Evolutionary conservation across 2,888 invertebrate species (phyloP).

Genomic region (Leistus spinibarbis): DNA sequence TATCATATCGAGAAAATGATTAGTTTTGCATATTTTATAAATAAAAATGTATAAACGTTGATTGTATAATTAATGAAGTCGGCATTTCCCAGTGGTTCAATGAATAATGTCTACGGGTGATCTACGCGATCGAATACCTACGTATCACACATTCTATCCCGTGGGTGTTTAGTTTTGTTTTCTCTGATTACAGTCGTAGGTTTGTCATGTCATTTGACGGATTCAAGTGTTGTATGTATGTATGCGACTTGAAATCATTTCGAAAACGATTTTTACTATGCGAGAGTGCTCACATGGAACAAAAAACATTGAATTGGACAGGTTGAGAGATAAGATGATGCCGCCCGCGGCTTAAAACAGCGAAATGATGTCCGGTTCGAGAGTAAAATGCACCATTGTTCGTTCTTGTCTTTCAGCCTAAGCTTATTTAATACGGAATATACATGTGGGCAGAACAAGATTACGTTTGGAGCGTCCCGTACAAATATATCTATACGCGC

Average conservation of each 20-base stretch:
- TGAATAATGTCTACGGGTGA: background rate
- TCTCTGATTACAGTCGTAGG: background rate
- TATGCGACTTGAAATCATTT: background rate
- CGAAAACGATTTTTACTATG: background rate
- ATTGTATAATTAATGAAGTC: background rate
- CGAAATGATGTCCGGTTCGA: background rate
- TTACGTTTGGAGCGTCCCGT: conserved; percentile 3
- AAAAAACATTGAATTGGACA: background rate
- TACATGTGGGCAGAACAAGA: conserved; percentile 23
- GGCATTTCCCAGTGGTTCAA: background rate
- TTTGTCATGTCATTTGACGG: background rate
- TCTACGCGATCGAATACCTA: background rate
- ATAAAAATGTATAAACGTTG: background rate
- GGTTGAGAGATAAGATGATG: background rate
- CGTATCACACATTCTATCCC: background rate
- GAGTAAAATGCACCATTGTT: background rate
- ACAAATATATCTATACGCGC: background rate
- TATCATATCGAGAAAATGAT: background rate
- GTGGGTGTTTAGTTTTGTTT: background rate
- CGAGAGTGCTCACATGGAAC: background rate
- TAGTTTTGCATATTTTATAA: background rate
- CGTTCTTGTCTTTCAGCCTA: background rate
- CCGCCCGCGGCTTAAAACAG: conserved; percentile 2
- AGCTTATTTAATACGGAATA: background rate
- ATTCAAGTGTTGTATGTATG: background rate